Conservation (phyloP, 2,888 invertebrate species). For the Epiblema foenella region DNA sequence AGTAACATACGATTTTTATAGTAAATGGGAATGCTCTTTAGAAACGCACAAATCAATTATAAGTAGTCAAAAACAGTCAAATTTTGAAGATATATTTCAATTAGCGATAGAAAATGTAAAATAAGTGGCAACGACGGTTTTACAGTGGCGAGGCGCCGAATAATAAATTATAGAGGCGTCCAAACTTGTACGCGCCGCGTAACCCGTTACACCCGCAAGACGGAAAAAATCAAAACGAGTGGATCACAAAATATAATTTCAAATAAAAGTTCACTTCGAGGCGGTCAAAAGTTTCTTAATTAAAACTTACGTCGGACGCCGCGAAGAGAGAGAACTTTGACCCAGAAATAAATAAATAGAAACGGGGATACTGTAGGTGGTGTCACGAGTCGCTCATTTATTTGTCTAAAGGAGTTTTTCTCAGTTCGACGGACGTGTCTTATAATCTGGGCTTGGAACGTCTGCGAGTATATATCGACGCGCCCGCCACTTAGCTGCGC, state of each 20-base stretch:
- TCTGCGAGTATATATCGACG: constrained; percentile 48
- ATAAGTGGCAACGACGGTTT: constrained; percentile 44
- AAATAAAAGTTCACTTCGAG: constrained; percentile 81
- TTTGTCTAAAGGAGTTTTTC: constrained; percentile 79
- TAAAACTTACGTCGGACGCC: constrained; percentile 83
- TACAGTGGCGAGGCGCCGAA: constrained; percentile 59
- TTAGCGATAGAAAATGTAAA: constrained; percentile 29
- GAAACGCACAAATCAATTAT: not conserved
- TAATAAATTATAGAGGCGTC: constrained; percentile 78
- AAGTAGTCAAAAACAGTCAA: constrained; percentile 9
- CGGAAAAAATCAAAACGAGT: constrained; percentile 75
- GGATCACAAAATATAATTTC: constrained; percentile 83
- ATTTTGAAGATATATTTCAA: constrained; percentile 32
- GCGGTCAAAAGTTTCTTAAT: constrained; percentile 85
- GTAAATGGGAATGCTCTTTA: not conserved
- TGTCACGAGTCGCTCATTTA: constrained; percentile 82
- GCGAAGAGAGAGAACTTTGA: constrained; percentile 78
- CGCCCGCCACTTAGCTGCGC: constrained; percentile 47
- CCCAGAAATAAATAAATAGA: constrained; percentile 84
- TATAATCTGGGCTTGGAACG: constrained; percentile 59
- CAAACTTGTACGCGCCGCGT: constrained; percentile 66
- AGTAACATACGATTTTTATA: not conserved
- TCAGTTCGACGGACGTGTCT: constrained; percentile 75
- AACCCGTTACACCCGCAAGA: constrained; percentile 74
- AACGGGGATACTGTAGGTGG: constrained; percentile 64